A percentile compares a stretch with the other conserved stretches of the same genome.
These are phyloP conservation scores for Glaucidium brasilianum DNA, from an alignment of 2,113 vertebrate genomes.

Conservation along the genomic window DNA sequence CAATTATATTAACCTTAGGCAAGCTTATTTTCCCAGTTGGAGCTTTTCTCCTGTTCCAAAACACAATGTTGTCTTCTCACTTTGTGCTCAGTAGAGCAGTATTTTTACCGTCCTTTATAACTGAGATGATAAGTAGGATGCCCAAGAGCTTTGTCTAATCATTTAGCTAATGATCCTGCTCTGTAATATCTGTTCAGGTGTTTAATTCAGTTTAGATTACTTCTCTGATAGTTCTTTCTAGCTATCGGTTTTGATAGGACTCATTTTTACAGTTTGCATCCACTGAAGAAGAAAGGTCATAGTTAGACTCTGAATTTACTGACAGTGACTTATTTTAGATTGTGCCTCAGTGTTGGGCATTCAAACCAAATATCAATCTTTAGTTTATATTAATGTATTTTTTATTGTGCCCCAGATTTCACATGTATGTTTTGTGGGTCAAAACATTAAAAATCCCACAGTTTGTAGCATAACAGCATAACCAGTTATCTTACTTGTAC, in stretches of 20 bases:
- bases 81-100: background rate
- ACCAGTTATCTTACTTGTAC: background rate
- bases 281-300: background rate
- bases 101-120: conserved; percentile 1
- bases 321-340: background rate
- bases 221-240: conserved; percentile 12
- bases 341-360: background rate
- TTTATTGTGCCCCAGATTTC: background rate
- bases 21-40: background rate
- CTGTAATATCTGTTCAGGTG: conserved; percentile 19
- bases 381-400: background rate
- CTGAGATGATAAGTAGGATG: background rate
- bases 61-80: background rate
- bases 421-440: background rate
- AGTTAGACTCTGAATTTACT: background rate
- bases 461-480: background rate
- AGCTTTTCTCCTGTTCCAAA: background rate
- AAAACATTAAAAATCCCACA: background rate
- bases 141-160: conserved; percentile 24
- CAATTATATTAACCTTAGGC: background rate
- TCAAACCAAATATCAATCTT: background rate
- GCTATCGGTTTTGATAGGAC: conserved; percentile 14
- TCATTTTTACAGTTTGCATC: background rate
- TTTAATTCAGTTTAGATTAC: conserved; percentile 42
- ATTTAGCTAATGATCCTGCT: conserved; percentile 47